Conservation (phyloP, 2,113 vertebrate species). For the Halcyon malimbica region DNA sequence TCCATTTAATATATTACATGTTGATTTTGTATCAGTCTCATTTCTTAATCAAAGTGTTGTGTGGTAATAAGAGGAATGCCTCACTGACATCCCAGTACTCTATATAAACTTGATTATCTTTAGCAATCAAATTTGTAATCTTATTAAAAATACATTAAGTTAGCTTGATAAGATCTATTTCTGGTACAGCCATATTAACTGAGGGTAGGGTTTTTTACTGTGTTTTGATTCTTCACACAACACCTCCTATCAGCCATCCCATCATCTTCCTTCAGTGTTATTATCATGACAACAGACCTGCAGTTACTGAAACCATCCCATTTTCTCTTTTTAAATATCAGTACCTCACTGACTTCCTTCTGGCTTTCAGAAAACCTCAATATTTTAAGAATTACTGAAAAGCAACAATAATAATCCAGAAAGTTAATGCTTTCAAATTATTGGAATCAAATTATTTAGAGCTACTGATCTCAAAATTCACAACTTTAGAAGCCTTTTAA, state of each 20-base stretch:
- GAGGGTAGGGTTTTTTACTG: neutral
- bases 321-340: neutral
- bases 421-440: neutral
- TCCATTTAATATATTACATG: conserved; percentile 10
- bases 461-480: neutral
- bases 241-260: conserved; percentile 14
- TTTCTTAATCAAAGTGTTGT: conserved; percentile 49
- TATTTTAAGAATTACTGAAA: conserved; percentile 1
- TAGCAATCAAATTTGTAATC: conserved; percentile 37
- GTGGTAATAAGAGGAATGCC: conserved; percentile 18
- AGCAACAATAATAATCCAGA: neutral
- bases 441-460: neutral
- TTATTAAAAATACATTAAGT: conserved; percentile 64
- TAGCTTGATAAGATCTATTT: conserved; percentile 56
- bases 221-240: conserved; percentile 26
- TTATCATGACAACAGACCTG: neutral
- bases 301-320: neutral
- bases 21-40: conserved; percentile 2
- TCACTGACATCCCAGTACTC: conserved; percentile 7
- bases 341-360: neutral
- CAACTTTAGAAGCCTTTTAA: neutral
- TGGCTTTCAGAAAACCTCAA: neutral
- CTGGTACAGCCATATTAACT: conserved; percentile 27
- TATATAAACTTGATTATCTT: conserved; percentile 53
- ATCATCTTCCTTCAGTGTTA: conserved; percentile 11